phyloP scores from a whole-genome alignment of 1,140 invertebrate species.

The Procambarus clarkii region DNA sequence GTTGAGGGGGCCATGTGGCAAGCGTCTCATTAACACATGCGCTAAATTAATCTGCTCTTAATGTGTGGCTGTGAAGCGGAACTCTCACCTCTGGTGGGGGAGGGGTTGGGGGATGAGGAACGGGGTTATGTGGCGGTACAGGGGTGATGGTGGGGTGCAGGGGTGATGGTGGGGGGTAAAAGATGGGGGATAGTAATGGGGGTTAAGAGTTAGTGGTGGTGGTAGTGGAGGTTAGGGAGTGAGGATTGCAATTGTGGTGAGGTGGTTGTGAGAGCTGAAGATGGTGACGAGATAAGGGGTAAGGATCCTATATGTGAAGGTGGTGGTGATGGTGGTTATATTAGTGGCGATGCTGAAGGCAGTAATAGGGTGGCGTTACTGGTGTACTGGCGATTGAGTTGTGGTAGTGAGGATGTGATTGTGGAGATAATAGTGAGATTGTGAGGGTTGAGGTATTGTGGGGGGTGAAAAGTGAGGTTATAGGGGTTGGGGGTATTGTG shows the following conservation, averaged over 20 bases:
- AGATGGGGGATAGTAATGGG: background rate
- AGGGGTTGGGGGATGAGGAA: background rate
- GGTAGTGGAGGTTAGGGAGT: background rate
- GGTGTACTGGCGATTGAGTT: background rate
- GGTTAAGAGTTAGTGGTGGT: background rate
- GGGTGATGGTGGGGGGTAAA: background rate
- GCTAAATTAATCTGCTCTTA: constrained; percentile 43
- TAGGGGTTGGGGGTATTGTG: no score
- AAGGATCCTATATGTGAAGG: background rate
- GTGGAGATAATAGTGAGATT: background rate
- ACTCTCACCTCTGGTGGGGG: background rate
- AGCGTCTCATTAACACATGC: constrained; percentile 41
- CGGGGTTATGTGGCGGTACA: no score
- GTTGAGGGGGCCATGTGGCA: constrained; percentile 35
- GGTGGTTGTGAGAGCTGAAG: background rate
- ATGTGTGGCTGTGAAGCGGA: background rate
- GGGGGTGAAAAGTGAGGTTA: no score
- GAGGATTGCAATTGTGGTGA: background rate
- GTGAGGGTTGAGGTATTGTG: no score
- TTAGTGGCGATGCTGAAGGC: background rate
- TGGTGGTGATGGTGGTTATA: background rate
- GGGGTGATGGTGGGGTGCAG: background rate
- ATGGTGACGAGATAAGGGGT: background rate
- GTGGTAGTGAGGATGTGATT: background rate
- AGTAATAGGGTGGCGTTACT: background rate